Base-by-base conservation (phyloP, 2,113 vertebrate species). In the Excalfactoria chinensis region DNA sequence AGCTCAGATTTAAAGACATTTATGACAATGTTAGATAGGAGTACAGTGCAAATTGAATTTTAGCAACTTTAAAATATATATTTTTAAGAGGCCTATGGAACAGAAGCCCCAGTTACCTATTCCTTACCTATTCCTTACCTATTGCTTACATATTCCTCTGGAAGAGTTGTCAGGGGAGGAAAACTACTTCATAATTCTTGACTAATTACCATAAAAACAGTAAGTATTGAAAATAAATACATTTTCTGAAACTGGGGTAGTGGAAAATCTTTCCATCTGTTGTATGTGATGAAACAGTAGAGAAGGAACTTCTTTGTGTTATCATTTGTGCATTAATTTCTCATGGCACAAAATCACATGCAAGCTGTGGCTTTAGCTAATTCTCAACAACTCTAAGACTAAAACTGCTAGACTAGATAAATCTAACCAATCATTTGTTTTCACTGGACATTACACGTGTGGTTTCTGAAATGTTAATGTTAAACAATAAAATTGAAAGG, bases 401-500 rank as follows among this genome's bases (percentile, higher is more conserved):
- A 37, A 72, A 89, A 72, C 22, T 3, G n/a, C 70, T 83, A 77
- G 59, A n/a, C 20, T 28, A 55, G 74, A 81, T 71, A 63, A 83
- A 56, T n/a, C 18, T 71, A 46, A 64, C 26, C 28, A 32, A 68
- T 22, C 58, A 35, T 63, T 60, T 62, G 30, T 56, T 80, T 83
- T 83, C 9, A 76, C 77, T 73, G 75, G 81, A 44, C 20, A 49
- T 58, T 37, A 55, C 35, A 68, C 53, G 41, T 46, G 14, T 49
- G 72, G 19, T 26, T 84, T 85, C 81, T 78, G 40, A 88, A 95
- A 81, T 74, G 60, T 41, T 90, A 46, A 32, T 90, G 35, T 37
- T 15, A 79, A 14, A 60, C 55, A 73, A 82, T 87, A 76, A 94
- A 94, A 89, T 9, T 62, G 26, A 69, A 84, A 84, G 76, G 88